Evolutionary conservation across 2,797 vertebrate species (phyloP).

Genomic region (Morus bassanus): DNA sequence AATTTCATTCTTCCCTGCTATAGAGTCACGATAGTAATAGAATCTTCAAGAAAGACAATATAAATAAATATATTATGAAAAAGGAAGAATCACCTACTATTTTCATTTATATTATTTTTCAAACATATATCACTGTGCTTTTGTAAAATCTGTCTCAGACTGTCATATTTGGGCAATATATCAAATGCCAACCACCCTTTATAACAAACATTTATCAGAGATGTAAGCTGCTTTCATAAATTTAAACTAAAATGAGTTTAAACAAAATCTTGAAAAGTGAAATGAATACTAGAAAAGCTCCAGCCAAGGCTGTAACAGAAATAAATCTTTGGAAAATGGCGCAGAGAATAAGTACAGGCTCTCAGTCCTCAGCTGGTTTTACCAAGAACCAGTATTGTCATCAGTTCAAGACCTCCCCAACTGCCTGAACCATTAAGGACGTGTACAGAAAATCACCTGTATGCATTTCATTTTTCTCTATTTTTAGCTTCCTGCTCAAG

Average conservation of each 20-base stretch:
- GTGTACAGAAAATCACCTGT: not conserved
- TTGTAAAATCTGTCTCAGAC: not conserved
- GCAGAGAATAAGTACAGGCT: not conserved
- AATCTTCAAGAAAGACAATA: not conserved
- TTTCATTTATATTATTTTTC: not conserved
- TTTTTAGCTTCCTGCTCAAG: not conserved
- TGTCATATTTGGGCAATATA: not conserved
- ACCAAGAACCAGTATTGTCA: not conserved
- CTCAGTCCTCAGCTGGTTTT: not conserved
- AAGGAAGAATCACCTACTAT: not conserved
- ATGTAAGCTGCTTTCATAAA: not conserved
- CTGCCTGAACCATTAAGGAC: not conserved
- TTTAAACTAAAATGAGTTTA: not conserved
- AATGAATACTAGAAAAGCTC: not conserved
- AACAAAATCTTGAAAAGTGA: not conserved
- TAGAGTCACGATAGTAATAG: not conserved
- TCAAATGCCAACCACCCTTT: not conserved
- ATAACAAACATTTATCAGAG: not conserved
- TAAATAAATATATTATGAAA: not conserved
- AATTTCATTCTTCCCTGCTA: not conserved
- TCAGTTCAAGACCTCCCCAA: not conserved
- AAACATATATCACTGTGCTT: not conserved
- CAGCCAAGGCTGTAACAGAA: not conserved
- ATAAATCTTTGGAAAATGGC: not conserved
- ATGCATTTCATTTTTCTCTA: not conserved